Conservation (phyloP, 30 jellyfish, hydroid and myxozoan genomes). For the Hydractinia echinata region DNA sequence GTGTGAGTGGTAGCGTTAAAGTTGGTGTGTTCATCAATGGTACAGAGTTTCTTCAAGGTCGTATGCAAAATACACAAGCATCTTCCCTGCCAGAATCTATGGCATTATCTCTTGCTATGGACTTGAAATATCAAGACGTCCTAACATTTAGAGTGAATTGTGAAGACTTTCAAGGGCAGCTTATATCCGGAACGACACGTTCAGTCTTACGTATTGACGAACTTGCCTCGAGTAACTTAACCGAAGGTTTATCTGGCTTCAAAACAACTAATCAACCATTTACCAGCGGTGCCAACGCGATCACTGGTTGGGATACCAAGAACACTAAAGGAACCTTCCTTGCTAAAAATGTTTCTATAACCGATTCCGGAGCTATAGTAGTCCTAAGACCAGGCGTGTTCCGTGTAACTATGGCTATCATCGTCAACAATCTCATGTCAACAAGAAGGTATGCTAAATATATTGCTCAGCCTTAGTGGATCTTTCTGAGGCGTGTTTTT, state of each 20-base stretch:
- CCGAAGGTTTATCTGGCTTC: conserved; percentile 8
- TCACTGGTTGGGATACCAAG: conserved; percentile 27
- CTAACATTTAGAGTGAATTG: conserved; percentile 46
- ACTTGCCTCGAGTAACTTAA: conserved; percentile 1
- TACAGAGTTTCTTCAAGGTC: conserved; percentile 28
- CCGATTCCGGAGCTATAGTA: conserved; percentile 39
- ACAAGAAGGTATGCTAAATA: conserved; percentile 28
- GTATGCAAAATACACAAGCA: not conserved
- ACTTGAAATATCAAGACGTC: conserved; percentile 46
- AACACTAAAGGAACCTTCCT: conserved; percentile 16
- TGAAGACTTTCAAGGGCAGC: conserved; percentile 7
- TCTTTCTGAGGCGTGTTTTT: too few relatives aligned
- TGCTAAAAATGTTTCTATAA: conserved; percentile 43
- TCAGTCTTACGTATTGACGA: conserved; percentile 58
- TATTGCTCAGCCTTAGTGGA: too few relatives aligned
- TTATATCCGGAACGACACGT: conserved; percentile 57
- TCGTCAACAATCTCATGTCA: conserved; percentile 42
- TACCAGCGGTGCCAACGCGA: not conserved
- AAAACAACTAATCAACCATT: not conserved
- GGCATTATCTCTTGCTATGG: conserved; percentile 58
- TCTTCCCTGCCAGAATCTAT: conserved; percentile 24
- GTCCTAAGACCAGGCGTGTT: conserved; percentile 76
- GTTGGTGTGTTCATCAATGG: conserved; percentile 48
- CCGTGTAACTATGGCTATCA: conserved; percentile 41
- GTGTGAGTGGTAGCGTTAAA: conserved; percentile 19